These are phyloP conservation scores for Lycia hirtaria DNA, from an alignment of 2,888 invertebrate species.

Conservation along the genomic window DNA sequence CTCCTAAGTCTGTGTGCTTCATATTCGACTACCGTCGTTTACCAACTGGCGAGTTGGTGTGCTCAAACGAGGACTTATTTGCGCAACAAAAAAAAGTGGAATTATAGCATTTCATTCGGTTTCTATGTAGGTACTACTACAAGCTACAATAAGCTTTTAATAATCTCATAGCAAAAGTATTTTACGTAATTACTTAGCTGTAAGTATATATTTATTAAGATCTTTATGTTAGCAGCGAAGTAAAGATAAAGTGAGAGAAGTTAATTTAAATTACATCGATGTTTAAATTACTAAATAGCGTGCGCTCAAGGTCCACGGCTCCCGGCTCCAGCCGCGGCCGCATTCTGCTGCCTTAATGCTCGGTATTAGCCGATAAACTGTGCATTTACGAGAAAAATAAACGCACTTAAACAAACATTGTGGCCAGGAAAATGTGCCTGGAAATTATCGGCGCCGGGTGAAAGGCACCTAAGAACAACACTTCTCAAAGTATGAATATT, in stretches of 20 bases:
- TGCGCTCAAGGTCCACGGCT: constrained; percentile 50
- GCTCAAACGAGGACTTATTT: no score
- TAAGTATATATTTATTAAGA: constrained; percentile 27
- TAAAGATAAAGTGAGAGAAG: constrained; percentile 51
- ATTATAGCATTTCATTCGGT: no score
- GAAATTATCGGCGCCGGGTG: constrained; percentile 46
- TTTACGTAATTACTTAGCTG: no score
- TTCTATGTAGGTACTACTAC: no score
- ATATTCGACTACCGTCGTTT: no score
- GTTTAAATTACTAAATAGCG: constrained; percentile 71
- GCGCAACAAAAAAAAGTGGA: no score
- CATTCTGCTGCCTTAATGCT: constrained; percentile 64
- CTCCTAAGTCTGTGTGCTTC: no score
- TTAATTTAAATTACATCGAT: constrained; percentile 58
- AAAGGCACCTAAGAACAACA: constrained; percentile 41
- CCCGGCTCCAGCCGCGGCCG: constrained; percentile 53
- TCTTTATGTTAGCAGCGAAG: constrained; percentile 20
- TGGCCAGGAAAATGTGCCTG: constrained; percentile 56
- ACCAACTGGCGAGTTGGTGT: no score
- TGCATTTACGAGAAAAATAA: constrained; percentile 71
- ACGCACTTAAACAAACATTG: constrained; percentile 65
- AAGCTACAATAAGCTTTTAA: no score
- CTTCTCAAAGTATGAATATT: constrained; percentile 29
- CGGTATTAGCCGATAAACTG: constrained; percentile 65
- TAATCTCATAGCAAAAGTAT: no score